Evolutionary conservation across 2,888 invertebrate species (phyloP).

Genomic region (Hybos culiciformis): DNA sequence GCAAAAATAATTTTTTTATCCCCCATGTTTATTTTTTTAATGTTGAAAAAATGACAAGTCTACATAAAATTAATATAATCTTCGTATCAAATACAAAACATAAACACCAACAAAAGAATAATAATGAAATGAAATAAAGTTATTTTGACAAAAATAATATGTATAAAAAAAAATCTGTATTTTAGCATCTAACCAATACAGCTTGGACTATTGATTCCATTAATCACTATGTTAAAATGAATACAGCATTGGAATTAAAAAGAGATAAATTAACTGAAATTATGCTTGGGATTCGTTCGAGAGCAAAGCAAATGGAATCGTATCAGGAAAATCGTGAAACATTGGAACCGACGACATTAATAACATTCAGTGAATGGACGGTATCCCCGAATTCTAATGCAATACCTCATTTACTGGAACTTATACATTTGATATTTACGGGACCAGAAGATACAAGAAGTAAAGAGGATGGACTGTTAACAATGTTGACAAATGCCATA

Average conservation of each 20-base stretch:
- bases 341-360: conserved; percentile 49
- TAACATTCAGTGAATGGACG: conserved; percentile 55
- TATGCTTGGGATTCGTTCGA: conserved; percentile 43
- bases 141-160: too few relatives aligned
- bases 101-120: too few relatives aligned
- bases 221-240: conserved; percentile 23
- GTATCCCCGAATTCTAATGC: conserved; percentile 53
- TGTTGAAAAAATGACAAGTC: too few relatives aligned
- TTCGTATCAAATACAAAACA: too few relatives aligned
- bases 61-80: too few relatives aligned
- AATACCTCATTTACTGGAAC: conserved; percentile 49
- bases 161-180: too few relatives aligned
- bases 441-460: conserved; percentile 31
- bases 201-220: conserved; percentile 30
- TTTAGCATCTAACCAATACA: too few relatives aligned
- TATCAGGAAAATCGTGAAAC: conserved; percentile 41
- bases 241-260: conserved; percentile 43
- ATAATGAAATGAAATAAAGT: too few relatives aligned
- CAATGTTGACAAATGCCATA: conserved; percentile 24
- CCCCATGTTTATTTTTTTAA: too few relatives aligned
- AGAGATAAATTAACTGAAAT: conserved; percentile 49
- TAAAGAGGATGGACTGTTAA: conserved; percentile 33
- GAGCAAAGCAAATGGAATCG: conserved; percentile 45
- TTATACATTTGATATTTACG: conserved; percentile 46
- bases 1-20: too few relatives aligned